Evolutionary conservation across 2,797 vertebrate species (phyloP), one percentile per base, ranked within the genome.

Genomic region (Dendrocincla tyrannina): DNA sequence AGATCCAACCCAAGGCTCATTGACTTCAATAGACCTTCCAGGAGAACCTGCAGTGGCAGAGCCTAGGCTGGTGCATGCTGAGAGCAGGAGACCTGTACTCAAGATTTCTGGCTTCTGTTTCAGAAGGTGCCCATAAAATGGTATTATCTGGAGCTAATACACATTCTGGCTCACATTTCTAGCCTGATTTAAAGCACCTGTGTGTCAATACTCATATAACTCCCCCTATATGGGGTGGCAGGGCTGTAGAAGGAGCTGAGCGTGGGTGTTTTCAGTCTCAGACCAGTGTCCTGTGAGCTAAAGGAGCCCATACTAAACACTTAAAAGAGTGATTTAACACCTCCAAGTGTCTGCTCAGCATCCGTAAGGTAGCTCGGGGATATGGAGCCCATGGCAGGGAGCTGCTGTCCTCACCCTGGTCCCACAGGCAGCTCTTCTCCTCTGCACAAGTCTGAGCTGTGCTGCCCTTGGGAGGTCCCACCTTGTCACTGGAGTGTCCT

Each of bases 1-100:
- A 95, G 89, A 93, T 94, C 93, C 83, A 83, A 87, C 59, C 77
- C 75, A 95, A 95, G 94, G 83, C 96, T 95, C 94, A 95, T 94
- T 96, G 96, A 91, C 83, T 97, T 93, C 94, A 80, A 96, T 52
- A 95, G 91, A 84, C 49, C 55, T 95, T 90, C 56, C 68, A 85
- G 78, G 60, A 96, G 90, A 95, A 90, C 56, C 55, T 87, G 83
- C 3, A 4, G 10, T 47, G 67, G 75, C 73, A 41, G 83, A 73
- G 81, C 42, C 44, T 79, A 75, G 0, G 2, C 47, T 27, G 75
- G 46, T 44, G 52, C 23, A 7, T 30, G 16, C 63, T 70, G 70
- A 75, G 52, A 50, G 53, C 6, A 13, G 62, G 49, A 74, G 76
- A 72, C 10, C 25, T 19, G 8, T 1, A 1, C 50, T 94, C 52